Base-by-base conservation (phyloP, 2,113 vertebrate genomes). In the Corydoras sp. region DNA sequence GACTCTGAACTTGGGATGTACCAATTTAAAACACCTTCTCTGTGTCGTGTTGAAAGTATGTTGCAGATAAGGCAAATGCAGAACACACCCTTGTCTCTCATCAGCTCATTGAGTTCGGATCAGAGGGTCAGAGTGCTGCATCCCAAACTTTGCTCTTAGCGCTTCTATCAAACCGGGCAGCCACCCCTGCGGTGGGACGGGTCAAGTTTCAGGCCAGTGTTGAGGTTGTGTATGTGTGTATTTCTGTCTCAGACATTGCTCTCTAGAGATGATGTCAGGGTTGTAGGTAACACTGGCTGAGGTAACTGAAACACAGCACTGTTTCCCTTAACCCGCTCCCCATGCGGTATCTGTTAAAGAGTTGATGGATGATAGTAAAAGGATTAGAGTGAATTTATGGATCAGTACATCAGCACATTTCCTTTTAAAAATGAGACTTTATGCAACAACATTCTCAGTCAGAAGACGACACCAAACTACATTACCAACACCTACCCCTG, bases 1-100 rank as follows among this genome's bases (percentile, higher is more conserved):
- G 93, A 97, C 95, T 95, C 90, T 89, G 92, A 96, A 95, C 94
- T 94, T 92, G 92, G 92, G 90, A 95, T 90, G 84, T 91, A 91
- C 94, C 90, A 95, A 96, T 98, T 97, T 97, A 97, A 93, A 93
- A 91, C 92, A 15, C 91, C 84, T 88, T 89, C 69, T 58, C 11
- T 50, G 74, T 85, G 86, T 86, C 86, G 90, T 83, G 7, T 77
- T 69, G 78, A 77, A 76, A 74, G 72, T 77, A 2, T 15, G 10
- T 70, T 35, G 82, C 80, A 83, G 73, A 77, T 71, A 67, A 80
- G 75, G 92, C 91, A 89, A 13, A 56, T 53, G 13, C 51, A 14
- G 3, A 12, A 53, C 89, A 89, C 89, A 85, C 90, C 86, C 88
- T 86, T 89, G 88, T 87, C 88, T 86, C 82, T 86, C 83, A 65